Base-by-base conservation (phyloP, 2,888 invertebrate genomes). In the Drosophila yooni region DNA sequence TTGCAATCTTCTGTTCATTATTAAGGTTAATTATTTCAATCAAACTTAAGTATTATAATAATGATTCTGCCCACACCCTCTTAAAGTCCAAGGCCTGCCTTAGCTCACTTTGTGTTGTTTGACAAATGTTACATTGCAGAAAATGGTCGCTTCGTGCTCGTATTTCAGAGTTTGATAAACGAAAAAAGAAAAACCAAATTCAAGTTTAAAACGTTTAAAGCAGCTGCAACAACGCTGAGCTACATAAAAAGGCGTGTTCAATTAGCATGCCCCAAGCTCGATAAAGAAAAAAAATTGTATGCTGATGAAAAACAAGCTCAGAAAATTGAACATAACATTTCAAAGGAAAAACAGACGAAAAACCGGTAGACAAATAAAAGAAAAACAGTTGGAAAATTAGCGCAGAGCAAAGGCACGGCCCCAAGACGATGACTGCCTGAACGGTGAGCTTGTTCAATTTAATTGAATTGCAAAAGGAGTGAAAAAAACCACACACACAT, bases 171-270 rank as follows among this genome's bases (percentile, higher is more conserved):
- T 76, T 76, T 66, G 51, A 53, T 76, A 52, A 46, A 25, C 15
- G 25, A 25, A 46, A 8, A 38, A n/a, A 43, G 59, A 79, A 61
- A 71, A 80, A 64, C 18, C 25, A 66, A 71, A 81, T 79, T 82
- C 85, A 85, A 89, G 89, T 82, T 88, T 67, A 85, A 86, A 90
- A 50, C 85, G 83, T 86, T 86, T 90, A 83, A 88, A 64, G 71
- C 83, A 76, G 74, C 83, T 85, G 76, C 74, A 46, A 43, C 33
- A 60, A 38, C 46, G 62, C 18, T 60, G 57, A 61, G 65, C 52
- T 75, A 90, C 90, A 86, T 79, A 88, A 86, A 86, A 86, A 86
- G 90, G 85, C 85, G 85, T 86, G 85, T 86, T 86, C 85, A 90
- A 86, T 86, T 90, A 86, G 85, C 90, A 88, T 86, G 85, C 79